These are phyloP conservation scores for Drosophila pseudoobscura DNA, from an alignment of 1,140 invertebrate species.

Conservation along the genomic window DNA sequence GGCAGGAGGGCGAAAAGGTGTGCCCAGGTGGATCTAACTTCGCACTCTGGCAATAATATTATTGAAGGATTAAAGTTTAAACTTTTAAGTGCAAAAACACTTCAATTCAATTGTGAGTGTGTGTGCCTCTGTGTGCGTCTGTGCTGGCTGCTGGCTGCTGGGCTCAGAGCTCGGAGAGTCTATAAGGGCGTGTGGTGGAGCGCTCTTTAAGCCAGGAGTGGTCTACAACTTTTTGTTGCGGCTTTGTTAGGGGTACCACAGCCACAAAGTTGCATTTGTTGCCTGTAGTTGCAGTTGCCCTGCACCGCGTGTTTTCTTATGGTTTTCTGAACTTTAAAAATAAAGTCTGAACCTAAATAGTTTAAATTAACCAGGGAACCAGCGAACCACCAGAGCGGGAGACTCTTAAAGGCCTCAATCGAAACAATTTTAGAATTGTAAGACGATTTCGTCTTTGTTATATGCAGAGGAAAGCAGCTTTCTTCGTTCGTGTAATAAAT, in stretches of 20 bases:
- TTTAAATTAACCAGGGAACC: too few relatives aligned
- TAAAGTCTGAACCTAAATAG: too few relatives aligned
- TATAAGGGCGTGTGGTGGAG: constrained; percentile 49
- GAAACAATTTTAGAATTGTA: too few relatives aligned
- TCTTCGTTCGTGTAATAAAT: too few relatives aligned
- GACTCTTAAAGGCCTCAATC: too few relatives aligned
- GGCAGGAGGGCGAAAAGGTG: background rate
- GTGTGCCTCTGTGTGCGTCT: constrained; percentile 21
- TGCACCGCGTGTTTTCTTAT: background rate
- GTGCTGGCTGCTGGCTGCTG: constrained; percentile 11
- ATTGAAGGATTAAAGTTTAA: constrained; percentile 80
- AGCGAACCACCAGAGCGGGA: too few relatives aligned
- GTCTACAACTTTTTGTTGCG: constrained; percentile 63
- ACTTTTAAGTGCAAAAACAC: constrained; percentile 80
- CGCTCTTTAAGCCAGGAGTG: constrained; percentile 61
- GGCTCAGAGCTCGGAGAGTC: constrained; percentile 15
- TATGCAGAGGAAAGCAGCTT: too few relatives aligned
- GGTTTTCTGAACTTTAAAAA: too few relatives aligned
- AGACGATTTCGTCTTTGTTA: too few relatives aligned
- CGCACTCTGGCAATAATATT: constrained; percentile 74
- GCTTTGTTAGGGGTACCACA: constrained; percentile 52
- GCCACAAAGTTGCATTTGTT: constrained; percentile 60
- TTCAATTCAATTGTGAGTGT: constrained; percentile 72
- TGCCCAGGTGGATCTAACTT: constrained; percentile 57
- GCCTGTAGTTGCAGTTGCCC: background rate